Base-by-base conservation (phyloP, 92 coral and sea anemone species). In the Epizoanthus rinbou region DNA sequence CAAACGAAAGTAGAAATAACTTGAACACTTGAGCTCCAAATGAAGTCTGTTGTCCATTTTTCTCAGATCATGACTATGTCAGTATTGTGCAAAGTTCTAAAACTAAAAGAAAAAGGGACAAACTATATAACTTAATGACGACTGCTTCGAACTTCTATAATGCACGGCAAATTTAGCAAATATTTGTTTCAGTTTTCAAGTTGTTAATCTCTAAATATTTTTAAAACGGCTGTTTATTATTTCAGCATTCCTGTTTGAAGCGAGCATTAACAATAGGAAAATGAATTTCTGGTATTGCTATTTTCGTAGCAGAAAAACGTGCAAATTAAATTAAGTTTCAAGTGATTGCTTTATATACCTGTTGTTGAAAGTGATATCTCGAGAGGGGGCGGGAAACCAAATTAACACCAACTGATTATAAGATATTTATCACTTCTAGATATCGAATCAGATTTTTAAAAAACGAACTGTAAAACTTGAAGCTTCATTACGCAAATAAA, bases 181-280 rank as follows among this genome's bases (percentile, higher is more conserved):
- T 78, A 78, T 62, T 78, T 63, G 69, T 21, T 63, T n/a, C n/a
- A n/a, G n/a, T n/a, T 39, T 76, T 54, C 11, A 18, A 76, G 21
- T 33, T 59, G 39, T 76, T 59, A 59, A 37, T 39, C 19, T 21
- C 63, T 41, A 6, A 18, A 57, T 28, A 6, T 7, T 35, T 58
- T 37, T 35, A 54, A 59, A 59, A 19, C n/a, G 8, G 43, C 18
- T 10, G 13, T 37, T 76, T 35, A 33, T 18, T 78, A 28, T 63
- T 43, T 23, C 53, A 60, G 63, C 5, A 15, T 59, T 11, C 16
- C 43, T 37, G 43, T 37, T 37, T 37, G 43, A 0, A 50, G 14
- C 8, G 54, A 50, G 54, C 54, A 0, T 50, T 50, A 13, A 50
- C 15, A 50, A 50, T 10, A 47, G 15, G 13, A 16, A 75, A 15